Evolutionary conservation across 1,140 invertebrate genomes (phyloP).

Genomic region (Dufourea novaeangliae): DNA sequence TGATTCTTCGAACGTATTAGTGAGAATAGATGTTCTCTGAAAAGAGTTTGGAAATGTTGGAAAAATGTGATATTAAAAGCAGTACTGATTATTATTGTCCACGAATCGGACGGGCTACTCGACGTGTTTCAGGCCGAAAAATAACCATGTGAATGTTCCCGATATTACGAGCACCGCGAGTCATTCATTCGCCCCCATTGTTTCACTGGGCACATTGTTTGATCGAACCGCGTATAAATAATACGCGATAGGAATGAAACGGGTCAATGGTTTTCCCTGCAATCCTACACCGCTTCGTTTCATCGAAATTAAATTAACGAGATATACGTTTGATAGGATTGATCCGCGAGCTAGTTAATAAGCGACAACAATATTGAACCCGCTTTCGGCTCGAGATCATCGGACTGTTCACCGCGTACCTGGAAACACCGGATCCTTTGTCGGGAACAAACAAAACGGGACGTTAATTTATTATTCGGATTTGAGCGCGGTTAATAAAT

Average conservation of each 20-base stretch:
- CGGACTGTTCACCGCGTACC: not conserved
- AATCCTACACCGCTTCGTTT: not conserved
- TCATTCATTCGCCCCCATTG: slow-evolving; percentile 5
- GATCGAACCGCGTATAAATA: slow-evolving; percentile 8
- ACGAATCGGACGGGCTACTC: not conserved
- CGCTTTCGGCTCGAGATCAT: not conserved
- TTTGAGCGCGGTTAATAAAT: too few relatives aligned
- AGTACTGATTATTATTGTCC: not conserved
- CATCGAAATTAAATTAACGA: not conserved
- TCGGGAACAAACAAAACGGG: not conserved
- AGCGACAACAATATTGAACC: not conserved
- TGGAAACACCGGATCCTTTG: not conserved
- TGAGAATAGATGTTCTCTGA: too few relatives aligned
- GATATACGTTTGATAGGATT: not conserved
- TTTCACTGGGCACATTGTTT: slow-evolving; percentile 4
- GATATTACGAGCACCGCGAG: slow-evolving; percentile 27
- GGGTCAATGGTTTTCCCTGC: slow-evolving; percentile 18
- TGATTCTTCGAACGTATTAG: too few relatives aligned
- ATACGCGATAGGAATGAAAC: not conserved
- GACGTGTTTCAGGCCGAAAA: not conserved
- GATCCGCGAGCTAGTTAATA: not conserved
- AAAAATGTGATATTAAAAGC: not conserved
- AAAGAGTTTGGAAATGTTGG: too few relatives aligned
- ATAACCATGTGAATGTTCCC: not conserved
- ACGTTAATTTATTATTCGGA: too few relatives aligned